A percentile compares a stretch with the other conserved stretches of the same genome.
Conservation (phyloP, 35 echinoderm and acorn worm species). For the Chiridota heheva region DNA sequence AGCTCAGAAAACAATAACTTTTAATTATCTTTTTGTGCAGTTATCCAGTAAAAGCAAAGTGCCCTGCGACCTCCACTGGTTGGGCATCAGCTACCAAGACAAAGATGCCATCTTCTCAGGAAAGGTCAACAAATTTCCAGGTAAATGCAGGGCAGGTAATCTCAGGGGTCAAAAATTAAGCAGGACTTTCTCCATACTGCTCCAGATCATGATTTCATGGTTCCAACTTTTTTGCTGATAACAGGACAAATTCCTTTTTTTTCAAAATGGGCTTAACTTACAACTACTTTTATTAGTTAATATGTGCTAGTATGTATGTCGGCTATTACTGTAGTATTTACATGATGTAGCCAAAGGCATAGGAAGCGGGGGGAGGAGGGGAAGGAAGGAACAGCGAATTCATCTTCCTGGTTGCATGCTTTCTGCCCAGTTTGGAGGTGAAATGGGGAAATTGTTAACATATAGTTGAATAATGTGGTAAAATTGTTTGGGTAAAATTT, state of each 20-base stretch:
- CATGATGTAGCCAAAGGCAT: too few species aligned
- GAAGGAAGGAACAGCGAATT: background rate
- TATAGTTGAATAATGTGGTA: too few species aligned
- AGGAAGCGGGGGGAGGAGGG: too few species aligned
- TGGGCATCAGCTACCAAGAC: conserved; percentile 52
- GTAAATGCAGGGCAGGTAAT: background rate
- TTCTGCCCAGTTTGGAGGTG: too few species aligned
- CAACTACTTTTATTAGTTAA: background rate
- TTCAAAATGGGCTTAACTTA: too few species aligned
- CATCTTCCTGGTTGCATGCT: too few species aligned
- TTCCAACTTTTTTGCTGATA: too few species aligned
- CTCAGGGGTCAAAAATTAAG: background rate
- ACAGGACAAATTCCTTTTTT: too few species aligned
- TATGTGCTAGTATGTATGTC: background rate
- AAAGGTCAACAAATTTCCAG: conserved; percentile 83
- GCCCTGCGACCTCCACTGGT: conserved; percentile 68
- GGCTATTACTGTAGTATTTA: too few species aligned
- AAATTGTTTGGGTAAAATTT: too few species aligned
- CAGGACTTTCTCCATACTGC: background rate
- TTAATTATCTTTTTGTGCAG: conserved; percentile 27
- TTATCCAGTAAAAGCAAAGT: background rate
- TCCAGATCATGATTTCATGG: background rate
- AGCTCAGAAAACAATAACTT: background rate
- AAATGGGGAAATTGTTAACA: background rate
- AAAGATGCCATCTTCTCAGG: conserved; percentile 44